These are phyloP conservation scores for Fragum sueziense DNA, from an alignment of 2,888 invertebrate genomes.

Conservation along the genomic window DNA sequence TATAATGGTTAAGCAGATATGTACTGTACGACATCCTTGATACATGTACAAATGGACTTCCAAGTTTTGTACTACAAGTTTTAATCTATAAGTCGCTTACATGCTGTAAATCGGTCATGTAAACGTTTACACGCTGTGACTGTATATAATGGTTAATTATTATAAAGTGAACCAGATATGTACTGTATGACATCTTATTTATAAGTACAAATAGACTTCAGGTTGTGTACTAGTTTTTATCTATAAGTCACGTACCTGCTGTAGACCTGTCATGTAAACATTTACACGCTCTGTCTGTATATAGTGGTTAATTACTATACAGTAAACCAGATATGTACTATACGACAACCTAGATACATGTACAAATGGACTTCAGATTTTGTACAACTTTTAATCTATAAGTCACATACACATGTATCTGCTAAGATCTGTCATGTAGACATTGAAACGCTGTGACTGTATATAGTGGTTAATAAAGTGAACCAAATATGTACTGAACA, in stretches of 20 bases:
- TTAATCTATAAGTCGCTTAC: too few species aligned
- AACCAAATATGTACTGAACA: too few species aligned
- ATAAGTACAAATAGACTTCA: conserved; percentile 56
- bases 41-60: too few species aligned
- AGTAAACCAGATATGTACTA: conserved; percentile 55
- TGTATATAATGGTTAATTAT: neutral
- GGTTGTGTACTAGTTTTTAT: conserved; percentile 55
- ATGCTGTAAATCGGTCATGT: conserved; percentile 15
- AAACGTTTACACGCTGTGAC: neutral
- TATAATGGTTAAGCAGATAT: too few species aligned
- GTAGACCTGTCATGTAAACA: neutral
- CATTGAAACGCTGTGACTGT: too few species aligned
- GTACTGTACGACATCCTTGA: too few species aligned
- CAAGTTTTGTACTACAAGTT: too few species aligned
- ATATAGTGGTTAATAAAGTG: too few species aligned
- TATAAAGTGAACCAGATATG: conserved; percentile 51
- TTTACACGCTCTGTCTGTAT: neutral
- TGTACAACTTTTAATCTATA: too few species aligned
- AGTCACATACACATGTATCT: too few species aligned
- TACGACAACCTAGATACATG: conserved; percentile 55
- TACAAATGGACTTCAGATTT: conserved; percentile 50
- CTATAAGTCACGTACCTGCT: conserved; percentile 40
- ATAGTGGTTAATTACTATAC: neutral
- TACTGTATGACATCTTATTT: conserved; percentile 53
- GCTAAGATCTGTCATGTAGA: too few species aligned